Percentiles rank a stretch among this genome's conserved stretches.
Conservation (phyloP, 2,888 invertebrate species). For the Toxonevra muliebris region DNA sequence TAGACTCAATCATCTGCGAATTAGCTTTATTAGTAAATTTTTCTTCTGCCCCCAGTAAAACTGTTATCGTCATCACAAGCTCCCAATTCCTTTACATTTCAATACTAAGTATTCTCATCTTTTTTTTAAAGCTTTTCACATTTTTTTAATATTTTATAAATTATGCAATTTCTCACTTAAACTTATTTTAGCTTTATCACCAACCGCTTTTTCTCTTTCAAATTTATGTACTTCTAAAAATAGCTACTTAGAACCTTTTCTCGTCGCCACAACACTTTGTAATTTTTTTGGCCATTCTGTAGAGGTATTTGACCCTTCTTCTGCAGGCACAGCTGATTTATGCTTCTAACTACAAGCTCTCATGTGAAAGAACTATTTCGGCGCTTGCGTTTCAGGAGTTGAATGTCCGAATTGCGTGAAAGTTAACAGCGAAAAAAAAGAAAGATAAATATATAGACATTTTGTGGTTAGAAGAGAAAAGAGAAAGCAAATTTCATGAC, state of each 20-base stretch:
- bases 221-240: not conserved
- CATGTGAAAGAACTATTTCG: too few species aligned
- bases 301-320: slow-evolving; percentile 32
- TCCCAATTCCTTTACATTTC: too few species aligned
- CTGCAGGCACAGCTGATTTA: slow-evolving; percentile 52
- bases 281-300: not conserved
- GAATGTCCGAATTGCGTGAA: slow-evolving; percentile 58
- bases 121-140: too few species aligned
- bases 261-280: too few species aligned
- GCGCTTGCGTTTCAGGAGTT: slow-evolving; percentile 36
- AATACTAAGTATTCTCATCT: too few species aligned
- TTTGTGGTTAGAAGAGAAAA: slow-evolving; percentile 21
- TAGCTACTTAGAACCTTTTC: not conserved
- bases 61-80: too few species aligned
- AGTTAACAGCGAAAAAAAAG: slow-evolving; percentile 41
- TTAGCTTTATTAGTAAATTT: too few species aligned
- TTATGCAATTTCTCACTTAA: too few species aligned
- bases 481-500: slow-evolving; percentile 39
- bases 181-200: too few species aligned
- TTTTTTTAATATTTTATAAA: too few species aligned
- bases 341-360: not conserved
- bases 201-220: not conserved
- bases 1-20: too few species aligned
- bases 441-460: not conserved
- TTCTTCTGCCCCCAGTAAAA: too few species aligned